These are phyloP conservation scores for Temnothorax curvispinosus DNA, from an alignment of 1,140 invertebrate species.

Conservation along the genomic window DNA sequence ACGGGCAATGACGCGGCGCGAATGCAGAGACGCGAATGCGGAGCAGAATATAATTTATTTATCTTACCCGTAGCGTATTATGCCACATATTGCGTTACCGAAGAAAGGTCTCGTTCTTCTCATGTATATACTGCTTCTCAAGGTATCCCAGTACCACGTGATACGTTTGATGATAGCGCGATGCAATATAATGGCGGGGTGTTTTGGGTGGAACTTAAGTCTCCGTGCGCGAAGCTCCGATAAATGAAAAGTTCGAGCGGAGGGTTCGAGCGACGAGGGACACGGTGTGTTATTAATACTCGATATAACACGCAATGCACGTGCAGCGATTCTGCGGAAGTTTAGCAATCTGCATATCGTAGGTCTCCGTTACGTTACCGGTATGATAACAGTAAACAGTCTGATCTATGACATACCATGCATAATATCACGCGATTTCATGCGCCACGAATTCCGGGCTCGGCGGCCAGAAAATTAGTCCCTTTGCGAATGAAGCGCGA, in stretches of 20 bases:
- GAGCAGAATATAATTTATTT: slow-evolving; percentile 47
- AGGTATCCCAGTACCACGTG: neutral
- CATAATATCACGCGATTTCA: slow-evolving; percentile 48
- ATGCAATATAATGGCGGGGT: neutral
- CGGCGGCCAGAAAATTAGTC: slow-evolving; percentile 45
- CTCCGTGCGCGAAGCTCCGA: neutral
- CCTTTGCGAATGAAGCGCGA: slow-evolving; percentile 43
- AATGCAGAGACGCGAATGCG: neutral
- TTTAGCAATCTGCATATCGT: slow-evolving; percentile 61
- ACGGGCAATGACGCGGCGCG: slow-evolving; percentile 25
- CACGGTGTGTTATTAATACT: slow-evolving; percentile 60
- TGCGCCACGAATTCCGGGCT: slow-evolving; percentile 19
- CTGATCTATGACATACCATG: slow-evolving; percentile 44
- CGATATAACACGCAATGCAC: slow-evolving; percentile 65
- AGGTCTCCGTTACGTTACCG: slow-evolving; percentile 45
- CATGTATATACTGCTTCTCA: neutral
- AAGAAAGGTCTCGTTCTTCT: slow-evolving; percentile 45
- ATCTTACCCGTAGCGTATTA: slow-evolving; percentile 18
- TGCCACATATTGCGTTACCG: slow-evolving; percentile 1
- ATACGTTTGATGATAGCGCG: neutral
- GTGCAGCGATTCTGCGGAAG: slow-evolving; percentile 55
- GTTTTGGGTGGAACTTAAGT: slow-evolving; percentile 13
- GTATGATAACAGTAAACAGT: slow-evolving; percentile 48
- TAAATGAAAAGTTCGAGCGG: slow-evolving; percentile 34
- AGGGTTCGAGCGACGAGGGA: slow-evolving; percentile 24